phyloP scores from a whole-genome alignment of 2,888 invertebrate species.

The Acanthosepion esculentum region DNA sequence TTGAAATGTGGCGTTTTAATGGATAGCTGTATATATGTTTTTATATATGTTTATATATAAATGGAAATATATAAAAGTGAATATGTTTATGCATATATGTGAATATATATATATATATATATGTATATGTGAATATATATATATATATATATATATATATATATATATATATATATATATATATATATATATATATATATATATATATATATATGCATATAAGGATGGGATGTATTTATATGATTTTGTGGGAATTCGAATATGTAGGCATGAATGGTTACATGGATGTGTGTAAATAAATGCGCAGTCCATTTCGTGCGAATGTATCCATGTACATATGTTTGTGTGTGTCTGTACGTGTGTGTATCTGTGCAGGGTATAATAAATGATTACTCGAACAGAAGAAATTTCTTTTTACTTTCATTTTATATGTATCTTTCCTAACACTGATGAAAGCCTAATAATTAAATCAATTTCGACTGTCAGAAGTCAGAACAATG shows the following conservation, averaged over 20 bases:
- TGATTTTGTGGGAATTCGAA: neutral
- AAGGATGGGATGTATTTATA: neutral
- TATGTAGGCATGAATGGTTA: no score
- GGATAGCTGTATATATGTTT: no score
- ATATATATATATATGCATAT: neutral
- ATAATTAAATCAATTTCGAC: no score
- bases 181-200: neutral
- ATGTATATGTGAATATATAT: neutral
- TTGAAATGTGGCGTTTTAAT: neutral
- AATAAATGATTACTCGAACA: no score
- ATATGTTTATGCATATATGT: neutral
- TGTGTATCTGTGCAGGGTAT: no score
- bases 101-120: neutral
- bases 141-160: slow-evolving; percentile 1
- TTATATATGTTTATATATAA: no score
- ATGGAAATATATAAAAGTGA: no score
- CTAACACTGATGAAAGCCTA: no score
- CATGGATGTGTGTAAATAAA: no score
- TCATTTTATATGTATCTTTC: no score
- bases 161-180: neutral
- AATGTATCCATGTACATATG: neutral
- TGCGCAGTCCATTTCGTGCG: neutral
- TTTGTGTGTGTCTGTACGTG: neutral
- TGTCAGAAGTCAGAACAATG: no score
- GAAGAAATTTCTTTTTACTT: no score